phyloP scores from a whole-genome alignment of 2,113 vertebrate genomes.

The Alouatta palliata region DNA sequence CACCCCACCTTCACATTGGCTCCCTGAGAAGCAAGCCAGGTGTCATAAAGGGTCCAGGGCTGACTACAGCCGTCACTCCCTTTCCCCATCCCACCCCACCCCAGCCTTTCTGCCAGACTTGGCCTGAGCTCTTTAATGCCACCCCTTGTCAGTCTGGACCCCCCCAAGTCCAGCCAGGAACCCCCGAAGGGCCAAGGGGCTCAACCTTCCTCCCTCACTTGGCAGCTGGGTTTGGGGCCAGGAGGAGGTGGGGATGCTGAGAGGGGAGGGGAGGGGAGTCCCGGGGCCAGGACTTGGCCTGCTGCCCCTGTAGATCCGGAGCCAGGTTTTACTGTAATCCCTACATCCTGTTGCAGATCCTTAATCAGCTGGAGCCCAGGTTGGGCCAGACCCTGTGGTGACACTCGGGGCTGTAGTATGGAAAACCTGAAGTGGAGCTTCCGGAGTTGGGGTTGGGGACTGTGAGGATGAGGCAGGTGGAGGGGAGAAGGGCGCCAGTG shows the following conservation, averaged over 20 bases:
- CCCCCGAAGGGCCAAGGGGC: neutral
- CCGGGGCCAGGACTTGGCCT: constrained; percentile 79
- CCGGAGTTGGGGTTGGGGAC: constrained; percentile 50
- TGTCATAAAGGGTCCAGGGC: neutral
- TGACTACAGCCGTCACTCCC: neutral
- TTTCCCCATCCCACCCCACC: neutral
- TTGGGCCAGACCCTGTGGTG: constrained; percentile 72
- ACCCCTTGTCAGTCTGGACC: neutral
- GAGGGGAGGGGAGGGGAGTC: constrained; percentile 61
- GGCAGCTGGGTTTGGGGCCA: neutral
- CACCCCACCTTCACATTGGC: neutral
- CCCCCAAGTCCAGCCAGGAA: neutral
- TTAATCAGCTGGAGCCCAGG: constrained; percentile 85
- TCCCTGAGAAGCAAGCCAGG: neutral
- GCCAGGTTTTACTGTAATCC: constrained; percentile 87
- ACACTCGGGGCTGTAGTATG: constrained; percentile 51
- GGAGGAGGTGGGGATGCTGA: neutral
- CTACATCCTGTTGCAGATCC: constrained; percentile 88
- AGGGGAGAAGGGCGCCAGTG: neutral
- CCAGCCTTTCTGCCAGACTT: neutral
- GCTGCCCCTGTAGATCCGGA: constrained; percentile 80
- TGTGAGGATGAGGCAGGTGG: constrained; percentile 50
- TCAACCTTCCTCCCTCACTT: constrained; percentile 22
- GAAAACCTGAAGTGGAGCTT: constrained; percentile 70
- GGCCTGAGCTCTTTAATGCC: neutral